Percentiles rank a stretch among this genome's conserved stretches.
These are phyloP conservation scores for Lophius piscatorius DNA, from an alignment of 2,113 vertebrate species.

Conservation along the genomic window DNA sequence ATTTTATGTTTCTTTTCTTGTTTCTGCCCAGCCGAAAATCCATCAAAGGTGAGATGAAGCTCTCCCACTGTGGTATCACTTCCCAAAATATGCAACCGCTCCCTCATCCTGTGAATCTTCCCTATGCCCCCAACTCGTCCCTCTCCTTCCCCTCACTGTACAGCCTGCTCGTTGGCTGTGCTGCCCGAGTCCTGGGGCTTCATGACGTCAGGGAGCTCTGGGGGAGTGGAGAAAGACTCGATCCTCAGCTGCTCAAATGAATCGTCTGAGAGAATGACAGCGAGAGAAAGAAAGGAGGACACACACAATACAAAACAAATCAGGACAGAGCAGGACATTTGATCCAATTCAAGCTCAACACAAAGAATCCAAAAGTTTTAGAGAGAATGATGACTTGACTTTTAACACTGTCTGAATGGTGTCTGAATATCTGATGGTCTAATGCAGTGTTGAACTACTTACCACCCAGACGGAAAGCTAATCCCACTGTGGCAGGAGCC, in stretches of 20 bases:
- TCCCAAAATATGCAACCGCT: constrained; percentile 48
- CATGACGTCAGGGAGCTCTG: constrained; percentile 92
- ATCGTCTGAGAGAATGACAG: constrained; percentile 78
- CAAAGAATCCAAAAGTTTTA: no score
- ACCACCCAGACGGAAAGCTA: constrained; percentile 87
- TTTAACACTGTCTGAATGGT: no score
- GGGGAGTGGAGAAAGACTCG: constrained; percentile 90
- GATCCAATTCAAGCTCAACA: no score
- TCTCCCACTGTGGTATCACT: constrained; percentile 39
- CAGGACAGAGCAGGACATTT: background rate
- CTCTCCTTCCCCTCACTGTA: constrained; percentile 82
- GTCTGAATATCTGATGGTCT: no score
- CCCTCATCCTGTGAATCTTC: constrained; percentile 21
- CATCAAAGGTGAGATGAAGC: constrained; percentile 33
- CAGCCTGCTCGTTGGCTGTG: constrained; percentile 89
- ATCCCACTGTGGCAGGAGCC: constrained; percentile 88
- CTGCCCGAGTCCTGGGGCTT: constrained; percentile 92
- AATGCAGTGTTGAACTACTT: constrained; percentile 3
- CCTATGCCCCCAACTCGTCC: constrained; percentile 29
- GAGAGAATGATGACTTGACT: no score
- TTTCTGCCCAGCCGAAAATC: constrained; percentile 56
- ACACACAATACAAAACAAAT: background rate
- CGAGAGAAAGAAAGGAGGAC: background rate
- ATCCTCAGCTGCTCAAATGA: constrained; percentile 87
- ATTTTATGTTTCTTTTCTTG: constrained; percentile 41